Conservation (phyloP, 1,140 invertebrate genomes). For the Coptotermes formosanus region DNA sequence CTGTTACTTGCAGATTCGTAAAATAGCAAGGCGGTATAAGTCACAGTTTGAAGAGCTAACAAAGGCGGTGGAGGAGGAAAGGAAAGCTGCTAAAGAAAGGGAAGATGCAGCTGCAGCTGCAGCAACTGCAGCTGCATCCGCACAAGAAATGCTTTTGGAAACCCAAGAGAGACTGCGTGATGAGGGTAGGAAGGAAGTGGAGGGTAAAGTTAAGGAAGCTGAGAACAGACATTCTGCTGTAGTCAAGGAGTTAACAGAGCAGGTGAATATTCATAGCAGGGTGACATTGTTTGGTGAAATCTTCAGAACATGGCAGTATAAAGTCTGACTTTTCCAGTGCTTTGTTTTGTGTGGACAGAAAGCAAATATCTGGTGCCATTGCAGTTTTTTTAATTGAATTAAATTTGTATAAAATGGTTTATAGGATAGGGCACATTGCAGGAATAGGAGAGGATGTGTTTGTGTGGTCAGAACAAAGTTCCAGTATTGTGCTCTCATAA, state of each 20-base stretch:
- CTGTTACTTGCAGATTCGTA: slow-evolving; percentile 62
- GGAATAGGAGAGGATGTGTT: too few relatives aligned
- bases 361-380: too few relatives aligned
- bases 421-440: too few relatives aligned
- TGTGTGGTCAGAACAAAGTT: too few relatives aligned
- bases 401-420: too few relatives aligned
- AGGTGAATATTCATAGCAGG: slow-evolving; percentile 27
- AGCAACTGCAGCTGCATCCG: slow-evolving; percentile 47
- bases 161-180: slow-evolving; percentile 50
- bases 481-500: too few relatives aligned
- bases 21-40: slow-evolving; percentile 92
- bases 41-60: slow-evolving; percentile 74
- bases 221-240: slow-evolving; percentile 32
- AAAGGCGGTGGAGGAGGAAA: slow-evolving; percentile 63
- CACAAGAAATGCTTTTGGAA: slow-evolving; percentile 46
- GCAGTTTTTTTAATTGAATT: too few relatives aligned
- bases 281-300: neutral
- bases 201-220: slow-evolving; percentile 36
- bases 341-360: too few relatives aligned
- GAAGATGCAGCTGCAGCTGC: slow-evolving; percentile 48
- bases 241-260: slow-evolving; percentile 60
- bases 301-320: neutral
- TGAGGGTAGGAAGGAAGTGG: slow-evolving; percentile 54
- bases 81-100: slow-evolving; percentile 52
- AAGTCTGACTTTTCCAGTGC: too few relatives aligned